phyloP scores from a whole-genome alignment of 35 echinoderm and acorn worm species.

The Stichopus chloronotus region DNA sequence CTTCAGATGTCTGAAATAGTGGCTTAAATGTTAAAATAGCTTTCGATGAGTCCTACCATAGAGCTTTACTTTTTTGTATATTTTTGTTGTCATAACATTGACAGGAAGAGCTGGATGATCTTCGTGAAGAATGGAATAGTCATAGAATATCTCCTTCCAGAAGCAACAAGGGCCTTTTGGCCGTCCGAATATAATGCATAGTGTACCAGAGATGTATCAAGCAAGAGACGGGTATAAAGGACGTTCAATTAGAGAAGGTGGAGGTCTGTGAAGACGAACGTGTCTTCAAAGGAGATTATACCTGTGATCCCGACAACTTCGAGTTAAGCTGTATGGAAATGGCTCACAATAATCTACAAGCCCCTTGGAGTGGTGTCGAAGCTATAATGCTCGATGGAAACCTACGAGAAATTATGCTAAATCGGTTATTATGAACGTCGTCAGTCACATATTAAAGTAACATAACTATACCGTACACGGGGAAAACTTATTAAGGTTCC shows the following conservation, averaged over 20 bases:
- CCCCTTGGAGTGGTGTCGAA: slow-evolving; percentile 38
- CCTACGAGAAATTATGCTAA: slow-evolving; percentile 27
- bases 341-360: slow-evolving; percentile 29
- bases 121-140: slow-evolving; percentile 53
- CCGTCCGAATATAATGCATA: slow-evolving; percentile 50
- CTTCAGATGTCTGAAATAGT: no score
- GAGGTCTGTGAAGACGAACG: slow-evolving; percentile 65
- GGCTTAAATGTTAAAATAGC: no score
- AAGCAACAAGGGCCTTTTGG: slow-evolving; percentile 53
- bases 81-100: background rate
- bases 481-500: no score
- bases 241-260: slow-evolving; percentile 48
- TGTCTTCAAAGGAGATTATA: slow-evolving; percentile 46
- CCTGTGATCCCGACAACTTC: slow-evolving; percentile 67
- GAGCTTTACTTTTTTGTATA: no score
- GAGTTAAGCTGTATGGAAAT: slow-evolving; percentile 60
- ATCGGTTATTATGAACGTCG: no score
- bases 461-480: no score
- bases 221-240: background rate
- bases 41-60: no score
- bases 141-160: slow-evolving; percentile 54
- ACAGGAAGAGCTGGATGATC: slow-evolving; percentile 55
- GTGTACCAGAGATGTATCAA: slow-evolving; percentile 31
- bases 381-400: slow-evolving; percentile 10
- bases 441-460: no score